phyloP scores from a whole-genome alignment of 2,113 vertebrate genomes.

The Engraulis encrasicolus region DNA sequence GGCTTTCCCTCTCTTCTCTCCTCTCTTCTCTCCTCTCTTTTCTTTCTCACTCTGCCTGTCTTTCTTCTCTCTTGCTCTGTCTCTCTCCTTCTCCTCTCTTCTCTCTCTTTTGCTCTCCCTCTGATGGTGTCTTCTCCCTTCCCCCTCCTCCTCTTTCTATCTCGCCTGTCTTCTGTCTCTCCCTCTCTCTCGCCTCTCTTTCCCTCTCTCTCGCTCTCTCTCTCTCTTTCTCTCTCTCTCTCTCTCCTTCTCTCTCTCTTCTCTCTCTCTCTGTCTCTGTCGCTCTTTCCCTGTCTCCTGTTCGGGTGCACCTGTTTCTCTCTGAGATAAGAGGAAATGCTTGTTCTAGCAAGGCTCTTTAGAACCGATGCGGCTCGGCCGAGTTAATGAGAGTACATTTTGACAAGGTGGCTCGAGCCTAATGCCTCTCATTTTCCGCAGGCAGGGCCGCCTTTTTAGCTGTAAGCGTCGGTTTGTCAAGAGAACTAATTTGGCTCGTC shows the following conservation, averaged over 20 bases:
- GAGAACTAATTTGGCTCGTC: constrained; percentile 35
- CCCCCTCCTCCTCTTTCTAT: not conserved
- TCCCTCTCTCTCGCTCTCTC: not conserved
- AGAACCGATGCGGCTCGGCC: constrained; percentile 32
- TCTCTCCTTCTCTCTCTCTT: not conserved
- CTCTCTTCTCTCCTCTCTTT: not conserved
- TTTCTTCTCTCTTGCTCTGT: not conserved
- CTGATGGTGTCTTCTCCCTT: too few relatives aligned
- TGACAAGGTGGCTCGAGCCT: constrained; percentile 31
- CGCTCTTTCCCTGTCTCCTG: not conserved
- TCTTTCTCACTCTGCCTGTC: too few relatives aligned
- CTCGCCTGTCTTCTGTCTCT: not conserved
- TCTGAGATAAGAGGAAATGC: constrained; percentile 34
- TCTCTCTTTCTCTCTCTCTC: not conserved
- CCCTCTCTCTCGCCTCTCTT: not conserved
- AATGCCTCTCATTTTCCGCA: not conserved
- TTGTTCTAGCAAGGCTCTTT: constrained; percentile 42
- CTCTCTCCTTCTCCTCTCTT: not conserved
- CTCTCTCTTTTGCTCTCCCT: too few relatives aligned
- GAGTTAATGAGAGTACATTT: constrained; percentile 47
- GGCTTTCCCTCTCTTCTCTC: not conserved
- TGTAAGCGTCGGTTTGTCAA: constrained; percentile 18
- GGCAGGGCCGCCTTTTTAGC: constrained; percentile 28
- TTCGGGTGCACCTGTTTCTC: not conserved
- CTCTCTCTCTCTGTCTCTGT: not conserved